Base-by-base conservation (phyloP, 2,888 invertebrate genomes). In the Phortica okadai region DNA sequence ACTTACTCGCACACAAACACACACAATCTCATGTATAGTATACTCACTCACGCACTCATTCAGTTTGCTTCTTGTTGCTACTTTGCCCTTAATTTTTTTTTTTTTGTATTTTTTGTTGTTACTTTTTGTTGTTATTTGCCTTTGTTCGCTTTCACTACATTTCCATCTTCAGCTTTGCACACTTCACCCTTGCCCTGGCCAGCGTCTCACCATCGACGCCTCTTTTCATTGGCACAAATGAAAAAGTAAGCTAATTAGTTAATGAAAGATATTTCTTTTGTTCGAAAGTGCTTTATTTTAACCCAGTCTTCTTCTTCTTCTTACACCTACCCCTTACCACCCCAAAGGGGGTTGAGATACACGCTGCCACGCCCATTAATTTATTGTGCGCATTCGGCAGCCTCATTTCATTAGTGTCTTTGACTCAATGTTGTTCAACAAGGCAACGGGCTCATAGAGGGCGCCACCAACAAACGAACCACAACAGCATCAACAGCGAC, bases 201-300 rank as follows among this genome's bases (percentile, higher is more conserved):
- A 50, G 14, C 50, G 2, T 50, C 50, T 6, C 14, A 1, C 10
- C 21, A 4, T 25, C 25, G 11, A 3, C 33, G 3, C 14, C 67
- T 67, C 41, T 14, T 4, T 66, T 10, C 14, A 11, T 42, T 42
- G 14, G 16, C 41, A 16, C 79, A 82, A 81, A 83, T 85, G 83
- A 84, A 85, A 86, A 87, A 86, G 87, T 86, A 86, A 87, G 85
- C 86, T 87, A 86, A 86, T 86, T 86, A 86, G 86, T 86, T 86
- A 86, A 86, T 86, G 87, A 86, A 86, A 87, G 86, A 86, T 87
- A 86, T 86, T 87, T 86, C 84, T 82, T 84, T 86, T 86, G 87
- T 84, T 81, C 84, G 56, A 69, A 70, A 74, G 75, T 72, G 77
- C 75, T 72, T 67, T 67, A 67, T 67, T 67, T 67, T 67, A 45